Conservation (phyloP, 2,888 invertebrate genomes). For the Nasonovia ribisnigri region DNA sequence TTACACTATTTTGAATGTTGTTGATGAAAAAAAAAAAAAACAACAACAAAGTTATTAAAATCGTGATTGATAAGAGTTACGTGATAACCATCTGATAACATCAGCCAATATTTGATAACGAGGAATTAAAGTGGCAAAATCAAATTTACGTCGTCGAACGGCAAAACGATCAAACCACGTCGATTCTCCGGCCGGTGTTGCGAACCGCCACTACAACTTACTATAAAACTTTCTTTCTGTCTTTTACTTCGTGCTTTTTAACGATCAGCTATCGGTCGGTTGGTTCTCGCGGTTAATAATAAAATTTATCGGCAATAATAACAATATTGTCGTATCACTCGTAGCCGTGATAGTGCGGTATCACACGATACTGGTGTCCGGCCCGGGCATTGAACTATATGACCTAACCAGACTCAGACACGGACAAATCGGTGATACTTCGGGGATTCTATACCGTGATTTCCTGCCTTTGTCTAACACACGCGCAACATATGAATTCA, state of each 20-base stretch:
- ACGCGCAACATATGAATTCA: no score
- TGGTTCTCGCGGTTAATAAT: neutral
- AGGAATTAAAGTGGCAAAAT: neutral
- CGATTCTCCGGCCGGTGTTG: neutral
- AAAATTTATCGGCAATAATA: neutral
- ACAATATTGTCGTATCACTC: neutral
- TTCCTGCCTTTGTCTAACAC: no score
- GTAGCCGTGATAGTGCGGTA: no score
- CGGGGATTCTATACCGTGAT: no score
- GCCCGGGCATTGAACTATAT: no score
- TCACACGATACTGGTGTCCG: neutral
- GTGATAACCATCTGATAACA: neutral
- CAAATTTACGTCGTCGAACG: neutral
- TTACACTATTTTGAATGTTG: conserved; percentile 24
- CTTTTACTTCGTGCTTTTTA: no score
- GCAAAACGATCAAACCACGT: no score
- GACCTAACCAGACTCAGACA: no score
- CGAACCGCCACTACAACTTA: neutral
- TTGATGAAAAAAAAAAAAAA: neutral
- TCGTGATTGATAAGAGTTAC: neutral
- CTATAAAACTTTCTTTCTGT: no score
- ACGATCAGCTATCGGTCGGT: neutral
- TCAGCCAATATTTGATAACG: neutral
- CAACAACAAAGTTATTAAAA: neutral
- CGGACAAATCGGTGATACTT: no score